Evolutionary conservation across 1,140 invertebrate species (phyloP).

Genomic region (Leptopilina clavipes): DNA sequence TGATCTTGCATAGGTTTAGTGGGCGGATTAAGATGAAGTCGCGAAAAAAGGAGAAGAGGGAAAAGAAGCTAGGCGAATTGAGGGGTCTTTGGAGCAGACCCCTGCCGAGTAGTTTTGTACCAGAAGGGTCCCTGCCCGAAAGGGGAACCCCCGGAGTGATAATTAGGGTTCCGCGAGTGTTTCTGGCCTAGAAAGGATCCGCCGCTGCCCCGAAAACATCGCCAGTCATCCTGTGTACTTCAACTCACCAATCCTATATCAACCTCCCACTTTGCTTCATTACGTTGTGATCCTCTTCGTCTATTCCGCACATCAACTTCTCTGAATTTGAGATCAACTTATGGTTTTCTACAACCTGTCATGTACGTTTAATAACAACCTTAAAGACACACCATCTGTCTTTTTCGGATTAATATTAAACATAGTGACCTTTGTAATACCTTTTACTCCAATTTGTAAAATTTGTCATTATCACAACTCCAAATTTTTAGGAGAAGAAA

Average conservation of each 20-base stretch:
- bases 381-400: conserved; percentile 1
- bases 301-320: conserved; percentile 34
- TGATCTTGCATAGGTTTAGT: conserved; percentile 43
- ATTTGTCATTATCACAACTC: too few species aligned
- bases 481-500: too few species aligned
- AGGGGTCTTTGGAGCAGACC: conserved; percentile 57
- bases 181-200: conserved; percentile 62
- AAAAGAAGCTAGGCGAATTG: conserved; percentile 43
- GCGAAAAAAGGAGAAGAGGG: not conserved
- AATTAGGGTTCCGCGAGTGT: conserved; percentile 70
- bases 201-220: conserved; percentile 67
- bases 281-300: conserved; percentile 36
- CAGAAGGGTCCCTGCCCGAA: conserved; percentile 57
- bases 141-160: conserved; percentile 67
- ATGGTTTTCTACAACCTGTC: conserved; percentile 44
- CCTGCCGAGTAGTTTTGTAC: conserved; percentile 64
- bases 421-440: not conserved
- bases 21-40: conserved; percentile 50
- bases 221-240: conserved; percentile 60
- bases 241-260: conserved; percentile 22
- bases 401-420: not conserved
- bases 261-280: conserved; percentile 39
- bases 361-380: conserved; percentile 39
- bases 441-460: not conserved
- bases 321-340: conserved; percentile 24